A percentile compares a stretch with the other conserved stretches of the same genome.
Evolutionary conservation across 2,888 invertebrate species (phyloP).

Genomic region (Pedicia rivosa): DNA sequence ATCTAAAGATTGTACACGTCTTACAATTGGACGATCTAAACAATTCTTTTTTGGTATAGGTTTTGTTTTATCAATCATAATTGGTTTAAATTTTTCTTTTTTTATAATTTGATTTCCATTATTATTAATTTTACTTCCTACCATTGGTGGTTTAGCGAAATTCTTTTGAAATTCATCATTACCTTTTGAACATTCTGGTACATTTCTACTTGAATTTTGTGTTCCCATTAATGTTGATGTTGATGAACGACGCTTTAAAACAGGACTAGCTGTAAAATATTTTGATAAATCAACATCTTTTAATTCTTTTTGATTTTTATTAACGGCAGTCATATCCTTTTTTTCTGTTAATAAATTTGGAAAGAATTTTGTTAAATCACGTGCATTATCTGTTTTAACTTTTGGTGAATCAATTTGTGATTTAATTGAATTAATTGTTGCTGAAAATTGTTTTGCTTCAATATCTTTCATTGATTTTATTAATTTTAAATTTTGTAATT

Average conservation of each 20-base stretch:
- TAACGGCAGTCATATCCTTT: conserved; percentile 17
- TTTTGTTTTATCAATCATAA: neutral
- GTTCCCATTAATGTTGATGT: no score
- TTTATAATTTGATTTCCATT: neutral
- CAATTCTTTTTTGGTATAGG: conserved; percentile 9
- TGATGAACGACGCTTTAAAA: neutral
- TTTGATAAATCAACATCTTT: conserved; percentile 29
- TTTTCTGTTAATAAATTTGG: conserved; percentile 26
- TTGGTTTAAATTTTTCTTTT: conserved; percentile 2
- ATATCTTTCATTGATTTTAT: conserved; percentile 25
- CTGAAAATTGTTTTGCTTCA: conserved; percentile 26
- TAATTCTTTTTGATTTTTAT: conserved; percentile 28
- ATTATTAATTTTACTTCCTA: neutral
- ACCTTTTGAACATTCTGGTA: neutral
- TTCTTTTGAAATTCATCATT: no score
- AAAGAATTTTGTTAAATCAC: conserved; percentile 27
- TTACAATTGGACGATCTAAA: conserved; percentile 1
- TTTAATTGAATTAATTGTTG: conserved; percentile 27
- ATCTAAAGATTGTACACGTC: neutral
- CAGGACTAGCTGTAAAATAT: conserved; percentile 28
- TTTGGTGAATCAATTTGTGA: conserved; percentile 25
- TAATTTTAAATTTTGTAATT: conserved; percentile 4
- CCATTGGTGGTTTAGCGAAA: neutral
- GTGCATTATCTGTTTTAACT: conserved; percentile 11
- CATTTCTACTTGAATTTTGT: no score